phyloP scores from a whole-genome alignment of 2,113 vertebrate species.

The Cyprinodon brontotheroides region DNA sequence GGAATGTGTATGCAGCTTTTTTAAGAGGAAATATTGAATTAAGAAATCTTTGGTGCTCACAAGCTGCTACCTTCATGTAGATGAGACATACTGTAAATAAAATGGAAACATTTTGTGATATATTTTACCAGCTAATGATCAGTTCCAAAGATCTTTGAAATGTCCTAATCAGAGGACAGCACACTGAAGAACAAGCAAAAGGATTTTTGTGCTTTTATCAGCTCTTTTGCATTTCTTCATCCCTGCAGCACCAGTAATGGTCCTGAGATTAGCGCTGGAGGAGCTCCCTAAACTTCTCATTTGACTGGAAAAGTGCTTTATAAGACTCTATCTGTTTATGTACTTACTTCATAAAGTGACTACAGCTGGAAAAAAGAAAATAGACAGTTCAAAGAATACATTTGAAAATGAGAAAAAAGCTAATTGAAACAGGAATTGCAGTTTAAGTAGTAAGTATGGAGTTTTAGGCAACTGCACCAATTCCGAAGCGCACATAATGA shows the following conservation, averaged over 20 bases:
- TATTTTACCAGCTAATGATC: conserved; percentile 57
- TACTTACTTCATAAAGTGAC: conserved; percentile 23
- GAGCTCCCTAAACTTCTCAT: conserved; percentile 67
- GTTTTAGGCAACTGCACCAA: conserved; percentile 24
- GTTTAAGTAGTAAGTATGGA: conserved; percentile 36
- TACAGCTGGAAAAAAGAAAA: conserved; percentile 48
- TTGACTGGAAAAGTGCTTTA: conserved; percentile 35
- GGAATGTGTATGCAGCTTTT: conserved; percentile 35
- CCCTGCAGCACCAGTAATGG: conserved; percentile 59
- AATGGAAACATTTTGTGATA: conserved; percentile 35
- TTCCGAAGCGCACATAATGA: conserved; percentile 19
- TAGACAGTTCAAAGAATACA: conserved; percentile 55
- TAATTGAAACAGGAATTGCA: conserved; percentile 48
- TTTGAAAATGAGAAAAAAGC: conserved; percentile 42
- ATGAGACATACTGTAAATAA: conserved; percentile 8
- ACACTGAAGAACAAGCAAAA: conserved; percentile 26
- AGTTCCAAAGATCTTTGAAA: conserved; percentile 48
- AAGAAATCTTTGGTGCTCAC: conserved; percentile 30
- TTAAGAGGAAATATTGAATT: conserved; percentile 42
- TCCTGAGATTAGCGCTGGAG: conserved; percentile 59
- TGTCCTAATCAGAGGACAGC: conserved; percentile 45
- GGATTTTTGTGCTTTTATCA: conserved; percentile 48
- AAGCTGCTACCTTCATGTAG: conserved; percentile 34
- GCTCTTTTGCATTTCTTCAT: conserved; percentile 55
- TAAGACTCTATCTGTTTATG: conserved; percentile 31